These are phyloP conservation scores for Eilema sororculum DNA, from an alignment of 2,888 invertebrate species.

Conservation along the genomic window DNA sequence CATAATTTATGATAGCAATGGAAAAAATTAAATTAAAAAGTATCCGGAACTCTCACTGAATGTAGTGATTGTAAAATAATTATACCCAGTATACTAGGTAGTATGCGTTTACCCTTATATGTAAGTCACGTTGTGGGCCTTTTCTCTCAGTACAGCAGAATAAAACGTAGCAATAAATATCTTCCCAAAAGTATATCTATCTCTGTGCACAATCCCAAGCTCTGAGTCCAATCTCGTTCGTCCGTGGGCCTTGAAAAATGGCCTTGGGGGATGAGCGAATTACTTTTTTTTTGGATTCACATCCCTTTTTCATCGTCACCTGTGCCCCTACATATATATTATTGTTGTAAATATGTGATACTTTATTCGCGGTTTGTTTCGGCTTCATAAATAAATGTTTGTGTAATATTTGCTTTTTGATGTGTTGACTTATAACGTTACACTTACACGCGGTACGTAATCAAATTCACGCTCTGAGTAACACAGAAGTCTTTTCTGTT, in stretches of 20 bases:
- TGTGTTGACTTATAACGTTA: background rate
- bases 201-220: constrained; percentile 7
- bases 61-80: no score
- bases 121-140: background rate
- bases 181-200: constrained; percentile 11
- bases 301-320: constrained; percentile 57
- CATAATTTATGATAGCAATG: no score
- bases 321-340: constrained; percentile 42
- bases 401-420: background rate
- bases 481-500: background rate
- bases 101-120: no score
- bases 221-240: constrained; percentile 43
- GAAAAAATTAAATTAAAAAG: no score
- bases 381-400: background rate
- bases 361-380: background rate
- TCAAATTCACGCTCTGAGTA: constrained; percentile 1
- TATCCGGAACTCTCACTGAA: no score
- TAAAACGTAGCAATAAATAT: background rate
- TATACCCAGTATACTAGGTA: no score
- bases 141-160: background rate
- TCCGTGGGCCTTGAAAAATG: constrained; percentile 52
- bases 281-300: constrained; percentile 55
- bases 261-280: constrained; percentile 52
- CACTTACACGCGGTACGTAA: background rate
- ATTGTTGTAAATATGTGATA: constrained; percentile 33